Conservation (phyloP, 1,140 invertebrate genomes). For the Aleiodes sp. region DNA sequence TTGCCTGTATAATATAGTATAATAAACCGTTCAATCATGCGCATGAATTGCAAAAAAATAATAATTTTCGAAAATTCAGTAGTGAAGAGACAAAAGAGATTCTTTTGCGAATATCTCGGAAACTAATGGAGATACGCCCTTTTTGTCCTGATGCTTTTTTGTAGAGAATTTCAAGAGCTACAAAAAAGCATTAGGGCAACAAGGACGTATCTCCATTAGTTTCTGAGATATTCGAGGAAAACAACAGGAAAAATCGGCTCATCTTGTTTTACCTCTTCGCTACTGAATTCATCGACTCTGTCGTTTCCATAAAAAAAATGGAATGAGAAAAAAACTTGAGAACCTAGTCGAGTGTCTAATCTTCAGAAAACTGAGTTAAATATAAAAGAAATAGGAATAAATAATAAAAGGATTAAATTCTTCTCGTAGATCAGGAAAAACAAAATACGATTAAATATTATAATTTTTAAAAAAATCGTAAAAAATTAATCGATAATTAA, state of each 20-base stretch:
- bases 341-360: neutral
- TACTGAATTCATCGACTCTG: neutral
- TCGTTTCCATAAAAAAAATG: neutral
- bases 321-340: neutral
- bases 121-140: no score
- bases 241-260: no score
- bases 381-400: conserved; percentile 18
- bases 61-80: no score
- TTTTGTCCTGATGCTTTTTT: no score
- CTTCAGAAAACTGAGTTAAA: neutral
- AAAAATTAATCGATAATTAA: conserved; percentile 20
- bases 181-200: no score
- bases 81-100: no score
- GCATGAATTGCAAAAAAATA: neutral
- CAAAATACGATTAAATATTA: no score
- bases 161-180: no score
- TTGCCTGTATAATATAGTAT: neutral
- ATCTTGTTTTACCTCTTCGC: no score
- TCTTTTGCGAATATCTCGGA: no score
- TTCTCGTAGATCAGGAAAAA: conserved; percentile 26
- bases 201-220: no score
- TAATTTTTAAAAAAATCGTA: conserved; percentile 18
- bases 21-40: neutral
- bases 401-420: conserved; percentile 18
- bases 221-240: no score